Base-by-base conservation (phyloP, 2,888 invertebrate genomes). In the Ptilodon capucinus region DNA sequence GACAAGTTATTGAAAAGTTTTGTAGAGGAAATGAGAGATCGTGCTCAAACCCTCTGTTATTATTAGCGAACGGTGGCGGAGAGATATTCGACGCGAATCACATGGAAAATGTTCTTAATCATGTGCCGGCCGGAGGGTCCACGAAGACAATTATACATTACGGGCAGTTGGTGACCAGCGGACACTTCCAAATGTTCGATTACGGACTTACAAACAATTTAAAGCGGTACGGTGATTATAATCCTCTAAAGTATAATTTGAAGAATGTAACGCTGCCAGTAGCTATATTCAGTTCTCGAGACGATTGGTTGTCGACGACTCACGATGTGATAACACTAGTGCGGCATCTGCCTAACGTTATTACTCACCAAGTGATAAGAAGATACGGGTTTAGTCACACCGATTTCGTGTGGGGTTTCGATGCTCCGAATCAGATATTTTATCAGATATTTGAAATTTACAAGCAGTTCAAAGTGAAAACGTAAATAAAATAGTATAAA, bases 121-220 rank as follows among this genome's bases (percentile, higher is more conserved):
- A 67, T 46, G 47, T 60, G 2, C 71, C 71, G 0, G 60, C 72
- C 0, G 74, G 74, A 7, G 71, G 74, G 3, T 82, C 79, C 1
- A 61, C 61, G 14, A 84, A 76, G 45, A 74, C 76, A 1, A 54
- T 82, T 9, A 42, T 71, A 13, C 81, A 83, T 65, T 83, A 72
- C 34, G 52, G 72, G 34, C 83, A 84, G 51, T 49, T 78, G n/a
- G 57, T 79, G 4, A 69, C 53, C 19, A 77, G 70, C 41, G 75
- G 75, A 2, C 46, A 52, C 16, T 80, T 82, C 51, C 64, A 71
- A 51, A 70, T 55, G 71, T 81, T 63, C 47, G 73, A 81, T 41
- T 69, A 63, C 23, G 74, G 71, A 4, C 18, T 30, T 0, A 8
- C 17, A 0, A 40, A 44, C 17, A 79, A 77, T 48, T 6, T 49